phyloP scores from a whole-genome alignment of 2,888 invertebrate species.

The Perizoma flavofasciatum region DNA sequence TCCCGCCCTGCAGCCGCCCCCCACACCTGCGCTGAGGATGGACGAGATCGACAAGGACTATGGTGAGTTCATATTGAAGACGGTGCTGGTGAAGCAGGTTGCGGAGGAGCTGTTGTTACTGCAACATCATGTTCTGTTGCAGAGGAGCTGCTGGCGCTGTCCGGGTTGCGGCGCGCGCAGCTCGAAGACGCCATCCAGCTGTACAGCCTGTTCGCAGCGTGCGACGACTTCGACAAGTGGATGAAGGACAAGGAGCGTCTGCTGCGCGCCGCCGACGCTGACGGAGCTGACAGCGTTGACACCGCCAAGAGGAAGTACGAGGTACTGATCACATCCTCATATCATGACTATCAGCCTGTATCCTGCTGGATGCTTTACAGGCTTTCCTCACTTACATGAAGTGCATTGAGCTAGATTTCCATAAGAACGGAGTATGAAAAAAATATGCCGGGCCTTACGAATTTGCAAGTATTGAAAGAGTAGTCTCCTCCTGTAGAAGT shows the following conservation, averaged over 20 bases:
- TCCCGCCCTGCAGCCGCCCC: conserved; percentile 48
- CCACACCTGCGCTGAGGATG: conserved; percentile 80
- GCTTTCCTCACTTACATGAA: too few relatives aligned
- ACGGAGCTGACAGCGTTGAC: conserved; percentile 90
- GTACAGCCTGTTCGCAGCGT: conserved; percentile 97
- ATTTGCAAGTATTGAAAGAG: too few relatives aligned
- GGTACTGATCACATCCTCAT: conserved; percentile 60
- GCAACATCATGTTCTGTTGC: conserved; percentile 10
- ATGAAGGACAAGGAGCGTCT: conserved; percentile 97
- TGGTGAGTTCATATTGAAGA: conserved; percentile 84
- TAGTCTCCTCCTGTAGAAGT: conserved; percentile 83
- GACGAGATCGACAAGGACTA: conserved; percentile 92
- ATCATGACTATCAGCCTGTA: too few relatives aligned
- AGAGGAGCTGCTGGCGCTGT: conserved; percentile 90
- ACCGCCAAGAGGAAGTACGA: conserved; percentile 97
- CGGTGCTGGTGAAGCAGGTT: conserved; percentile 91
- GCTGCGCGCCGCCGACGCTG: conserved; percentile 91
- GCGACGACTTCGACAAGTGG: conserved; percentile 99
- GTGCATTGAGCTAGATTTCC: too few relatives aligned
- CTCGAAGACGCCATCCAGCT: conserved; percentile 96
- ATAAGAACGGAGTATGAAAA: too few relatives aligned
- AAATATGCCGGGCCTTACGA: too few relatives aligned
- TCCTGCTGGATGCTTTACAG: too few relatives aligned
- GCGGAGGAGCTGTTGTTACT: too few relatives aligned
- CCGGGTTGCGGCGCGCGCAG: conserved; percentile 90